Evolutionary conservation across 2,113 vertebrate species (phyloP), one percentile per base, ranked within the genome.

Genomic region (Corythoichthys haematopterus): DNA sequence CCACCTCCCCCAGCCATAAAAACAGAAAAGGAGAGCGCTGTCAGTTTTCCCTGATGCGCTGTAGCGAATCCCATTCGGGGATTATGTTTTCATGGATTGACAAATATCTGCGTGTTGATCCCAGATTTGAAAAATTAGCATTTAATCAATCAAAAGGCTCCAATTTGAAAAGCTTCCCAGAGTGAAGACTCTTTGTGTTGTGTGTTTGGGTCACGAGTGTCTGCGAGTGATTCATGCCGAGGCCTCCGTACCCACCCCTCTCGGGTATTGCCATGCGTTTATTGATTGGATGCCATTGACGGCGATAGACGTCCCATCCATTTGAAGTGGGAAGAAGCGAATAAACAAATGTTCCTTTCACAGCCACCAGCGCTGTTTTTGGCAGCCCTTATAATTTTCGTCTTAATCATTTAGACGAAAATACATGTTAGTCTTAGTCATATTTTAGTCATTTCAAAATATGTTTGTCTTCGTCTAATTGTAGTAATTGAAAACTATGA

Each of bases 241-340:
- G 68, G 70, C 66, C 69, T 75, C 67, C 57, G 45, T 72, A 48
- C 57, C 65, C 68, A 28, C 28, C 72, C 70, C 77, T 63, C 67
- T 65, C 57, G 81, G 82, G 84, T 80, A 82, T 86, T 87, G 82
- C 86, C 87, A 84, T 80, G 76, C 72, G 71, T 81, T 28, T 28
- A 28, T 80, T 84, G 85, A 85, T 83, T 78, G 80, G 79, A 28
- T 28, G 20, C 20, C 20, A 28, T 28, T 28, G 20, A 28, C 20
- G 20, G 20, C 20, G 20, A 28, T 28, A 28, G 20, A 28, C 20
- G 20, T 28, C 20, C 20, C 20, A 28, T 28, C 20, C 20, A 28
- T 28, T 28, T 28, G 20, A 28, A 28, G 20, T 28, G 20, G 20
- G 20, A 28, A 28, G 20, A 28, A 28, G 20, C 20, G 20, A 28